Base-by-base conservation (phyloP, 92 coral and sea anemone species). In the Montipora capitata region DNA sequence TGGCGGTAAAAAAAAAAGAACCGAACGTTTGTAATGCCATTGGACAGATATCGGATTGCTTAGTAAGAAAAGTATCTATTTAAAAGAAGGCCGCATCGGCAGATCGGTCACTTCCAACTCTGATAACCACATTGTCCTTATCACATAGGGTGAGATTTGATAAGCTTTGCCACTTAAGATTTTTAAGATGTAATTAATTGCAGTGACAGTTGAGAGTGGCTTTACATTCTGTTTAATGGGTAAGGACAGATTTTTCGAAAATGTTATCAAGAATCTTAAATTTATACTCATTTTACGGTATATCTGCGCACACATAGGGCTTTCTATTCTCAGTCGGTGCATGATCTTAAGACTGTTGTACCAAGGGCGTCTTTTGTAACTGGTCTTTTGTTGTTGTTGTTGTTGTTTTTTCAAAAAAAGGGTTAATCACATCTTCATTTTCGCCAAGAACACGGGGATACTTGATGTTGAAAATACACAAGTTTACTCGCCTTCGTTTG, bases 91-190 rank as follows among this genome's bases (percentile, higher is more conserved):
- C 85, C 87, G 80, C 66, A 57, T 10, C 51, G 85, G 66, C 85
- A 67, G 66, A 63, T 15, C 16, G 40, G 48, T 49, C 68, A 2
- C 61, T 45, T 54, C 8, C 76, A 15, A 5, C 59, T 42, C 79
- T 83, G 87, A 83, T 83, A 83, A 83, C 58, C 87, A 83, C 79
- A 83, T 83, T 83, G 72, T 59, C 73, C 67, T 52, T 66, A 63
- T 39, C 20, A 7, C 13, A 68, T 27, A 56, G 79, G 18, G 40
- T 43, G 72, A 45, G 79, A 72, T 59, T 72, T 70, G 62, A 83
- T 83, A 57, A 52, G 40, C 44, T 54, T 83, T 45, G 59, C 71
- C 72, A 72, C 80, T 83, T 72, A 62, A 58, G 80, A 83, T 83
- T 73, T 83, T 57, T 58, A 83, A 72, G 69, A 83, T 83, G 42